Percentiles rank a stretch among this genome's conserved stretches.
These are phyloP conservation scores for Oncorhynchus clarkii DNA, from an alignment of 2,113 vertebrate genomes.

Conservation along the genomic window DNA sequence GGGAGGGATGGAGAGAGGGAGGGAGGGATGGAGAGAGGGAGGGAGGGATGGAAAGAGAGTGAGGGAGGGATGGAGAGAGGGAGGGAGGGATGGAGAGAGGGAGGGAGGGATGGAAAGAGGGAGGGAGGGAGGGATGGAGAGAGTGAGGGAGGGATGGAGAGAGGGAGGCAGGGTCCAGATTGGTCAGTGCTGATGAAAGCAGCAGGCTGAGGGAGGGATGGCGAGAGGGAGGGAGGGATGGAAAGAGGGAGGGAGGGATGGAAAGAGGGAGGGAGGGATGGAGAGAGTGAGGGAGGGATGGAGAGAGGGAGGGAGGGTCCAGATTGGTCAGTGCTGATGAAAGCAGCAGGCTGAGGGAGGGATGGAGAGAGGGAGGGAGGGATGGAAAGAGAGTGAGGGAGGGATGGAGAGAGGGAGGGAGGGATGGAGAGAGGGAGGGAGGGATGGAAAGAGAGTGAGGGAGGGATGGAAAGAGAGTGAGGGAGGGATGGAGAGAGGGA, in stretches of 20 bases:
- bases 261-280: too few relatives aligned
- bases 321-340: background rate
- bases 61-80: background rate
- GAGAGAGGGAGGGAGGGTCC: background rate
- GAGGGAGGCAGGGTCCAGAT: background rate
- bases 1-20: background rate
- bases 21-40: background rate
- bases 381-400: background rate
- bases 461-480: too few relatives aligned
- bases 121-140: too few relatives aligned
- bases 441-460: background rate
- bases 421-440: background rate
- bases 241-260: background rate
- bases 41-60: background rate
- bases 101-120: too few relatives aligned
- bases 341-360: background rate
- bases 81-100: background rate
- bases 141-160: background rate
- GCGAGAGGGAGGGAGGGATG: background rate
- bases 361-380: background rate
- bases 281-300: background rate
- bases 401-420: background rate
- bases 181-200: background rate
- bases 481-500: background rate
- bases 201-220: background rate